These are phyloP conservation scores for Cordilura impudica DNA, from an alignment of 2,888 invertebrate genomes.

Conservation along the genomic window DNA sequence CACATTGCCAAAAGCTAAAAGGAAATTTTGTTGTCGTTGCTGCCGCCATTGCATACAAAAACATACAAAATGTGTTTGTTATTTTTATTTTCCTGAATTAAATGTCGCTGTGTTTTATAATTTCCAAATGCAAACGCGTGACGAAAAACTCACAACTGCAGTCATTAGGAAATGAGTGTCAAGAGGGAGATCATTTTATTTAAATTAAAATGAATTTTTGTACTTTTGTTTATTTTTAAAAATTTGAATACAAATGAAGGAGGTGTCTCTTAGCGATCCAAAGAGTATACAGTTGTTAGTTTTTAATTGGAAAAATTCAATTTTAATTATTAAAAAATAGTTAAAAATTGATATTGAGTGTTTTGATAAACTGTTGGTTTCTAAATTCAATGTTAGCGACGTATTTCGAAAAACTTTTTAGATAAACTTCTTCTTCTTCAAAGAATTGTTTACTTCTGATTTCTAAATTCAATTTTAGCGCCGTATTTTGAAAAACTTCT, in stretches of 20 bases:
- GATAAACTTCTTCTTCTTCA: no score
- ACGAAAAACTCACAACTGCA: slow-evolving; percentile 49
- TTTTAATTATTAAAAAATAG: no score
- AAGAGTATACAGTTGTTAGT: no score
- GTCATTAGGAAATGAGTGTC: slow-evolving; percentile 58
- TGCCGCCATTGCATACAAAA: slow-evolving; percentile 21
- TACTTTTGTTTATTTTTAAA: slow-evolving; percentile 28
- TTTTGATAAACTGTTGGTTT: no score
- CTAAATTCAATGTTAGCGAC: no score
- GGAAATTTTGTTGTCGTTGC: slow-evolving; percentile 50
- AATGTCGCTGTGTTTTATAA: slow-evolving; percentile 9
- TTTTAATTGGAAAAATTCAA: no score
- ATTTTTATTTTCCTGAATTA: not conserved
- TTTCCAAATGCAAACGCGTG: slow-evolving; percentile 41
- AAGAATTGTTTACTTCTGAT: no score
- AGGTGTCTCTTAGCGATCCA: not conserved
- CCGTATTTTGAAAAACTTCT: no score
- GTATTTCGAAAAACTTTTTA: no score
- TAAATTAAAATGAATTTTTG: slow-evolving; percentile 57
- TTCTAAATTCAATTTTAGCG: no score
- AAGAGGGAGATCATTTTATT: slow-evolving; percentile 57
- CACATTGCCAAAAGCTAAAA: slow-evolving; percentile 51
- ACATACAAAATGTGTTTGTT: not conserved
- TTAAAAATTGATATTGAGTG: no score
- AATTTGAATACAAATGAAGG: not conserved